These are phyloP conservation scores for Artemisiospiza belli DNA, from an alignment of 2,113 vertebrate species.

Conservation along the genomic window DNA sequence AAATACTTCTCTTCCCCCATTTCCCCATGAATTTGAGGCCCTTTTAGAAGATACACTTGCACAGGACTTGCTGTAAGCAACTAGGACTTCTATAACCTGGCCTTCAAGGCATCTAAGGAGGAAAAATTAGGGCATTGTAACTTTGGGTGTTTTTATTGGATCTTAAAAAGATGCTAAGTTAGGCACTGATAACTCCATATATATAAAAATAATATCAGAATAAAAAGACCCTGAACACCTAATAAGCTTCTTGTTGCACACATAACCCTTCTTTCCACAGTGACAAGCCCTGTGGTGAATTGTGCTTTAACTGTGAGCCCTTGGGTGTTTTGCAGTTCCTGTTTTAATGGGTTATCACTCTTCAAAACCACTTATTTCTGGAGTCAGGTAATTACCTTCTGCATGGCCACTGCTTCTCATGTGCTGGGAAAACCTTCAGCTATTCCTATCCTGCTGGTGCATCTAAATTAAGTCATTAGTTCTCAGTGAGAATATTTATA, in stretches of 20 bases:
- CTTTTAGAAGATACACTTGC: not conserved
- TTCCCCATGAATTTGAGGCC: not conserved
- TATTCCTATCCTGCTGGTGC: not conserved
- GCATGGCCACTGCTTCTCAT: not conserved
- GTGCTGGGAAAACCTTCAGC: not conserved
- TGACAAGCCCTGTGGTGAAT: not conserved
- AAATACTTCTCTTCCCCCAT: not conserved
- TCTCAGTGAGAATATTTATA: slow-evolving; percentile 29
- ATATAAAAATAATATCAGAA: not conserved
- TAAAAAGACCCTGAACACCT: not conserved
- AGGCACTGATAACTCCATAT: not conserved
- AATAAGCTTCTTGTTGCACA: not conserved
- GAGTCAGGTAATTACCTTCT: not conserved
- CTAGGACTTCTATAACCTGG: not conserved
- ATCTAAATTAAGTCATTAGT: slow-evolving; percentile 12
- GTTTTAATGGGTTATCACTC: not conserved
- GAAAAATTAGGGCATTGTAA: not conserved
- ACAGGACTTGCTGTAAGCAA: not conserved
- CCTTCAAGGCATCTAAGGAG: not conserved
- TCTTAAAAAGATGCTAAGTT: not conserved
- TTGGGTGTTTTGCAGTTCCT: not conserved
- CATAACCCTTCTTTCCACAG: not conserved
- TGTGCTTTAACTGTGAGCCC: not conserved
- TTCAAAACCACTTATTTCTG: not conserved
- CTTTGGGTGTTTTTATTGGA: not conserved